phyloP scores from a whole-genome alignment of 2,888 invertebrate genomes.

The Cerastis rubricosa region DNA sequence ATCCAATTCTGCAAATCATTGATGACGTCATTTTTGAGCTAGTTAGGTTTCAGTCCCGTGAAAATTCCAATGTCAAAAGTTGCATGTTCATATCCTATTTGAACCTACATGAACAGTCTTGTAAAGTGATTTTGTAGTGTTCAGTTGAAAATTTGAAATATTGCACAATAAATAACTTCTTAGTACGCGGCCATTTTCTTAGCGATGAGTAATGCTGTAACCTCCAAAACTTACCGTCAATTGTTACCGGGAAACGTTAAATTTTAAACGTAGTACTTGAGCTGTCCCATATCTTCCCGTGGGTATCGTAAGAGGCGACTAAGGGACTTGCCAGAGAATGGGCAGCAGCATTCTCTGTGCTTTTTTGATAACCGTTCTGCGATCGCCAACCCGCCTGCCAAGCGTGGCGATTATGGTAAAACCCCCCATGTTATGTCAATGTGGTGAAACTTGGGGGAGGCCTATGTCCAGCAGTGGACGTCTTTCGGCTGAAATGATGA shows the following conservation, averaged over 20 bases:
- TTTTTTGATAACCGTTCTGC: no score
- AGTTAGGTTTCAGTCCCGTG: neutral
- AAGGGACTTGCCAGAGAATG: no score
- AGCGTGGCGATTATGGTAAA: no score
- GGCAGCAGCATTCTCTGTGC: no score
- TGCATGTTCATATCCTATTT: conserved; percentile 1
- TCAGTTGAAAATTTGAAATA: conserved; percentile 38
- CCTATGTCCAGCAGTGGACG: no score
- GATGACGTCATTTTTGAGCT: conserved; percentile 4
- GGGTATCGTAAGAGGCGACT: no score
- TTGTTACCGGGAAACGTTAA: conserved; percentile 20
- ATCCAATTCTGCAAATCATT: neutral
- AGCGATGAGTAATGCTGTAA: conserved; percentile 54
- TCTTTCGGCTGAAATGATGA: no score
- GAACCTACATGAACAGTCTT: conserved; percentile 13
- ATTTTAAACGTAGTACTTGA: conserved; percentile 15
- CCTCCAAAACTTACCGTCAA: conserved; percentile 47
- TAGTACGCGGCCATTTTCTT: conserved; percentile 35
- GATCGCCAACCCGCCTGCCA: no score
- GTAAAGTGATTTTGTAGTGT: conserved; percentile 13
- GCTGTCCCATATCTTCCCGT: no score
- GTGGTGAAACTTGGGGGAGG: no score
- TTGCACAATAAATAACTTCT: conserved; percentile 48
- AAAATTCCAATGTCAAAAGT: conserved; percentile 5
- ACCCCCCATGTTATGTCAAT: no score